These are phyloP conservation scores for Perizoma affinitatum DNA, from an alignment of 2,888 invertebrate species.

Conservation along the genomic window DNA sequence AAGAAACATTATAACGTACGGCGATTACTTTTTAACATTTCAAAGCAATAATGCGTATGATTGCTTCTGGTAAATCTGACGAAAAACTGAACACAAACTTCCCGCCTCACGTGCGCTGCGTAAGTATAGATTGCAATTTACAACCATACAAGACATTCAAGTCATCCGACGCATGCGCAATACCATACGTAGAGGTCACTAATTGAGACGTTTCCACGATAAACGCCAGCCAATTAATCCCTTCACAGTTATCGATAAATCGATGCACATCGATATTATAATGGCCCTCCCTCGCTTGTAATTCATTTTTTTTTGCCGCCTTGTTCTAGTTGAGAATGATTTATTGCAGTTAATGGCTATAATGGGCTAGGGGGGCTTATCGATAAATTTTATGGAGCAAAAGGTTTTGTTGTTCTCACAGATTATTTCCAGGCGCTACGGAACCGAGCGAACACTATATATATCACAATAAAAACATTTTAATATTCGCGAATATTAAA, in stretches of 20 bases:
- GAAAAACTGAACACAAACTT: slow-evolving; percentile 27
- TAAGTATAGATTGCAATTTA: slow-evolving; percentile 44
- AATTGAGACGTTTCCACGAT: slow-evolving; percentile 66
- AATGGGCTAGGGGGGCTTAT: slow-evolving; percentile 29
- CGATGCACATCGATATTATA: slow-evolving; percentile 34
- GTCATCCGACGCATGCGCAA: slow-evolving; percentile 27
- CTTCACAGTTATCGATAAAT: slow-evolving; percentile 40
- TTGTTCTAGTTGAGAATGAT: slow-evolving; percentile 56
- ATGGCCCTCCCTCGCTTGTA: slow-evolving; percentile 52
- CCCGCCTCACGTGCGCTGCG: slow-evolving; percentile 29
- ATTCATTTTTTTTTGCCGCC: slow-evolving; percentile 53
- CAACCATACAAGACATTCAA: slow-evolving; percentile 35
- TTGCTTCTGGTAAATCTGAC: slow-evolving; percentile 5
- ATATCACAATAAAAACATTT: too few species aligned
- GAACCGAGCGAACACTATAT: too few species aligned
- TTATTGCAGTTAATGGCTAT: slow-evolving; percentile 39
- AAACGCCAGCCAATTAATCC: slow-evolving; percentile 59
- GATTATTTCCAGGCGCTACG: not conserved
- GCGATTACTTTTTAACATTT: too few species aligned
- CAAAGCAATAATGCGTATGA: too few species aligned
- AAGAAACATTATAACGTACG: too few species aligned
- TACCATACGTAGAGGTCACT: slow-evolving; percentile 41
- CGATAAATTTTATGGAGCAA: slow-evolving; percentile 25
- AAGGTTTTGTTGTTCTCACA: not conserved
- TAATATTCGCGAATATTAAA: too few species aligned